Percentiles rank a stretch among this genome's conserved stretches.
Evolutionary conservation across 2,113 vertebrate genomes (phyloP).

Genomic region (Megalops atlanticus): DNA sequence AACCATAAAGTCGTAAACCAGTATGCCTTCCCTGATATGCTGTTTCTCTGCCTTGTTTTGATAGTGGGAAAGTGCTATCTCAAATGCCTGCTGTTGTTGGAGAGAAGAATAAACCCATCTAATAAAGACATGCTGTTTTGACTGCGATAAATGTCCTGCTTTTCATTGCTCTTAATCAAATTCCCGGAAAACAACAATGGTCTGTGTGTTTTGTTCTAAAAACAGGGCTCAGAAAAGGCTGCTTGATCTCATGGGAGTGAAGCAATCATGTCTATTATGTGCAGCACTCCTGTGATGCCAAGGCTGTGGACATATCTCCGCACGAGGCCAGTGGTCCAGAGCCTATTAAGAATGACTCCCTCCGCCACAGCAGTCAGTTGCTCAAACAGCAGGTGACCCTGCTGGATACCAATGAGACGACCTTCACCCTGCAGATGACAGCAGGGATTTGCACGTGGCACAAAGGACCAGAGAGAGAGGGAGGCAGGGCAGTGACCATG

Average conservation of each 20-base stretch:
- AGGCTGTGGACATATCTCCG: not conserved
- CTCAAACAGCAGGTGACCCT: not conserved
- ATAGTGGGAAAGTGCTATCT: not conserved
- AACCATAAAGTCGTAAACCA: not conserved
- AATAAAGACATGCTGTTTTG: not conserved
- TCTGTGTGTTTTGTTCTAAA: not conserved
- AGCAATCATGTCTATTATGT: not conserved
- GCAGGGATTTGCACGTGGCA: not conserved
- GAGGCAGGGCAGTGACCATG: not conserved
- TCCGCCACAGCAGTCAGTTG: no score
- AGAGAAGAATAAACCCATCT: not conserved
- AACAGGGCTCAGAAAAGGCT: not conserved
- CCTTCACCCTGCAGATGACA: conserved; percentile 5
- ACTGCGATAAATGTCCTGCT: not conserved
- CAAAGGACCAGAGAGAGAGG: not conserved
- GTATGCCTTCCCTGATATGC: not conserved
- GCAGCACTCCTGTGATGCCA: not conserved
- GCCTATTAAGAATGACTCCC: no score
- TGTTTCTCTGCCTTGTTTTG: not conserved
- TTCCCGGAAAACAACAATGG: not conserved
- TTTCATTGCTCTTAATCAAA: not conserved
- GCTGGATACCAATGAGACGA: no score
- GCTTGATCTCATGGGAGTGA: not conserved
- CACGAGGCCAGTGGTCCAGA: not conserved
- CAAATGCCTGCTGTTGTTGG: not conserved